Base-by-base conservation (phyloP, 2,888 invertebrate genomes). In the Alviniconcha strummeri region DNA sequence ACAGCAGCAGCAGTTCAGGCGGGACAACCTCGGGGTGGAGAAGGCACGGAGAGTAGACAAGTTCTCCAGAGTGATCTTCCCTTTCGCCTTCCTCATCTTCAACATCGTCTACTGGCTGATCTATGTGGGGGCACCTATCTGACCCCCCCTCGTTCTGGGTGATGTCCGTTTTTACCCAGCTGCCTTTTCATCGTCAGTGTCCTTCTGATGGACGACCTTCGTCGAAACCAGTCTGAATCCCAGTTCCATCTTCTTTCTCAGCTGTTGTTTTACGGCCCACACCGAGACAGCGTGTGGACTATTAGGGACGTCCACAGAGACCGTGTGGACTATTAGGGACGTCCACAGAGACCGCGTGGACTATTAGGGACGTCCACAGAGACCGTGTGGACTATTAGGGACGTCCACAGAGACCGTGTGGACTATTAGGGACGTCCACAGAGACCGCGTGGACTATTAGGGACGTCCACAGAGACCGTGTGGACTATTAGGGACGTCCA, bases 31-130 rank as follows among this genome's bases (percentile, higher is more conserved):
- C 19, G 75, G 52, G 57, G 17, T 36, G 4, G 64, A 81, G 75
- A 81, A 19, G n/a, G 87, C 86, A 8, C 77, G 86, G n/a, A 83
- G 72, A 75, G 83, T 83, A 0, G 87, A 87, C 74, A 87, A 87
- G 75, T 75, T 83, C 15, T 83, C 87, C 0, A 78, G 87, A 4
- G 79, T 84, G 19, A 19, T 82, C 69, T 87, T 87, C 72, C 87
- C 87, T 0, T 15, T 83, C 5, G 82, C 81, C 6, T 87, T 87
- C 64, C 13, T 85, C 9, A n/a, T 86, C 67, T 87, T 86, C 78
- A 87, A 87, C 60, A 56, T 85, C 76, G 64, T 83, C 17, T 87
- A 87, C 84, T 87, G 87, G 86, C 19, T 84, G 67, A 55, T 85
- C 64, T 85, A 83, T 17, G 74, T 75, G 9, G 72, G n/a, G 4